Evolutionary conservation across 2,797 vertebrate genomes (phyloP), one percentile per base, ranked within the genome.

Genomic region (Tenualosa thibaudeaui): DNA sequence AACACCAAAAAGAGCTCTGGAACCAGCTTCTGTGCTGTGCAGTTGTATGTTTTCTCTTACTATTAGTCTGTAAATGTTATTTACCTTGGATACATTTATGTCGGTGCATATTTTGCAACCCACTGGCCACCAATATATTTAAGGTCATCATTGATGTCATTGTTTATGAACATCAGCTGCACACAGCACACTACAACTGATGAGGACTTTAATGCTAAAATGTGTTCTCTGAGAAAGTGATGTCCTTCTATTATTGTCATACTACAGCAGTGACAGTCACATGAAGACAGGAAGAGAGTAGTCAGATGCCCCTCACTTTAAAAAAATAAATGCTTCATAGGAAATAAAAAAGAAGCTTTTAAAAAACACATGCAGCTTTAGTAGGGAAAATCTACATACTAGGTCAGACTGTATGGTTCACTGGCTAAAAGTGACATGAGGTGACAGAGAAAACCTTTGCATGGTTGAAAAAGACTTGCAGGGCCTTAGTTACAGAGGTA

Each of bases 1-100:
- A 78, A 46, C 71, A 78, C 71, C 71, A 78, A 78, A 78, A 78
- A 40, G 40, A 78, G 71, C 71, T 46, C 71, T 46, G 37, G 19
- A 78, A 22, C 37, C 2, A 40, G 71, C 71, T 22, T 19, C 40
- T 46, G 37, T 46, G 17, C 71, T 46, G 40, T 78, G 40, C 1
- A 22, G 37, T 46, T 2, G 17, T 46, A 8, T 78, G 6, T 78
- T 37, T 22, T 78, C 26, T 19, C 71, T 46, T 40, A 43, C 71
- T 78, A 22, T 46, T 1, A 22, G 19, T 5, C 71, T 46, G 1
- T 9, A 3, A 43, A 19, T 78, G 15, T 22, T 78, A 1, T 78
- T 46, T 78, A 43, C 37, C 40, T 78, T 78, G 19, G 40, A 24
- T 24, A 10, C 22, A 46, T 46, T 46, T 22, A 5, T 8, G 71